Evolutionary conservation across 2,113 vertebrate species (phyloP), one percentile per base, ranked within the genome.

Genomic region (Oreocharis arfaki): DNA sequence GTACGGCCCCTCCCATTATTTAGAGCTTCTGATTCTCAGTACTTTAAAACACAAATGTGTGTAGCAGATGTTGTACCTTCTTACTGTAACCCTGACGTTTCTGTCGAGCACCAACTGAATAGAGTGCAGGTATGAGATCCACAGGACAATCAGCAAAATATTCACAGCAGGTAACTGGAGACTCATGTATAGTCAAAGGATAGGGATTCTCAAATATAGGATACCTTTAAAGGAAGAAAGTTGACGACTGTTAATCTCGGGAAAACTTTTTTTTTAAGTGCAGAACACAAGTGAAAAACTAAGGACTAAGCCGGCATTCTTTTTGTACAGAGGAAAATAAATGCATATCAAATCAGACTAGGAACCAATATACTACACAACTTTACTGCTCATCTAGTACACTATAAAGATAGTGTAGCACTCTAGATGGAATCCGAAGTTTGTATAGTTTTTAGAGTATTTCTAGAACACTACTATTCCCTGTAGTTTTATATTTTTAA

Each of bases 121-220:
- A 99, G 98, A 99, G 99, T 97, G 99, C 99, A 98, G 99, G 99
- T 98, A 99, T 99, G 96, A 99, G 98, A 97, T 99, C 99, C 97
- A 98, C 99, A 87, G 99, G 99, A 97, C 99, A 99, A 97, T 99
- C 99, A 84, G 99, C 99, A 96, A 99, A 99, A 97, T 99, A 99
- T 96, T 99, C 99, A 79, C 99, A 99, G 97, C 99, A 99, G n/a
- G 99, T 99, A 89, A 99, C 99, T 1, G 99, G 99, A 96, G 99
- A 99, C 97, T 99, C 99, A 8, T 99, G 99, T 97, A 99, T 99
- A 65, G 98, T 99, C 98, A 99, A 97, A 89, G 99, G 99, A 97
- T 99, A 99, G 24, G 99, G 99, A 97, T 99, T 99, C 97, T 99
- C 99, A 97, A 99, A 99, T 98, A 99, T 99, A 95, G 99, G 99